phyloP scores from a whole-genome alignment of 2,797 vertebrate genomes.

The Muscicapa striata region DNA sequence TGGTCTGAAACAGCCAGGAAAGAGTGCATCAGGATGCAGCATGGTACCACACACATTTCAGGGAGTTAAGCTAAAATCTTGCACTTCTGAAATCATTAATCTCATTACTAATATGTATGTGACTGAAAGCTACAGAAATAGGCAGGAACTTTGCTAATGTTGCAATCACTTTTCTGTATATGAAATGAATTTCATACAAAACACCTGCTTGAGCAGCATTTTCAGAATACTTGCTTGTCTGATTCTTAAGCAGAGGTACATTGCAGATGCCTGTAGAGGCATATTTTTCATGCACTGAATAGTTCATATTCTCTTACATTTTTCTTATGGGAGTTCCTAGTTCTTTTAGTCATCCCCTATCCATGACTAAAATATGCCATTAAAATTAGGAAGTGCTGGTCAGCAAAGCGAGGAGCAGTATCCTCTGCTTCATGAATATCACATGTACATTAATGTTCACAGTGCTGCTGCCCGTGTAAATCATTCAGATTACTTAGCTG shows the following conservation, averaged over 20 bases:
- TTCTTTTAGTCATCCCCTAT: not conserved
- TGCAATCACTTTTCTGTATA: not conserved
- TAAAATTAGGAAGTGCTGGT: conserved; percentile 28
- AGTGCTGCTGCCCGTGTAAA: not conserved
- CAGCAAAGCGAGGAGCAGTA: conserved; percentile 24
- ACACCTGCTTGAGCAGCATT: not conserved
- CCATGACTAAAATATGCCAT: not conserved
- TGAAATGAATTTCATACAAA: not conserved
- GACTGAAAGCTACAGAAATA: not conserved
- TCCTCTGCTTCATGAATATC: conserved; percentile 28
- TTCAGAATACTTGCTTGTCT: not conserved
- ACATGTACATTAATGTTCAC: not conserved
- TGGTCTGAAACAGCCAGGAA: not conserved
- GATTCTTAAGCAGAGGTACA: not conserved
- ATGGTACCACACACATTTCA: not conserved
- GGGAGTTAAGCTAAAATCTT: not conserved
- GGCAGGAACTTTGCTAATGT: not conserved
- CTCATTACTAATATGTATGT: not conserved
- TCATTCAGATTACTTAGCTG: not conserved
- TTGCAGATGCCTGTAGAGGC: not conserved
- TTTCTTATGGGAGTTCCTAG: not conserved
- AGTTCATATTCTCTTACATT: not conserved
- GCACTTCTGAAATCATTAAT: not conserved
- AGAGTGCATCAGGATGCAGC: not conserved
- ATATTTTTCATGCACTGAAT: not conserved